phyloP scores from a whole-genome alignment of 2,888 invertebrate species.

The Trichopria drosophilae region DNA sequence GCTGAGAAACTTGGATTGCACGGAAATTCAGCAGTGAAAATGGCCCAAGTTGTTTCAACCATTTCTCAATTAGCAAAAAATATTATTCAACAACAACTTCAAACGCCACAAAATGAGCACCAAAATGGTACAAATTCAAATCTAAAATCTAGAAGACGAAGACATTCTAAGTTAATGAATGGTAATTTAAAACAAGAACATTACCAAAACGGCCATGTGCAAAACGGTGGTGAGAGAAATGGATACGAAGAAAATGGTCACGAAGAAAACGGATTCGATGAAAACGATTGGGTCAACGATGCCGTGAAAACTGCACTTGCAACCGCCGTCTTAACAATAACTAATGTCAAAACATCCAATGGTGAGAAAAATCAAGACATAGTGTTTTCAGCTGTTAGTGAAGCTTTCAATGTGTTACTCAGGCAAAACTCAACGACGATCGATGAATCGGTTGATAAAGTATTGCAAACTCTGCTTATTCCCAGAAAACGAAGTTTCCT shows the following conservation, averaged over 20 bases:
- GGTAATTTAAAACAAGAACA: slow-evolving; percentile 1
- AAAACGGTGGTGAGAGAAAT: too few relatives aligned
- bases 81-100: slow-evolving; percentile 43
- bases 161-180: not conserved
- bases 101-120: slow-evolving; percentile 5
- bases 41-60: slow-evolving; percentile 58
- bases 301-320: slow-evolving; percentile 49
- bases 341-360: slow-evolving; percentile 33
- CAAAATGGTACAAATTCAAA: slow-evolving; percentile 18
- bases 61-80: slow-evolving; percentile 53
- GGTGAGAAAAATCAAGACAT: slow-evolving; percentile 41
- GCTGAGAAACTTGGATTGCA: slow-evolving; percentile 55
- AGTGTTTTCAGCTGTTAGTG: slow-evolving; percentile 51
- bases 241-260: slow-evolving; percentile 28
- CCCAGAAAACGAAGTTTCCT: slow-evolving; percentile 48
- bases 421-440: slow-evolving; percentile 39
- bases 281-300: slow-evolving; percentile 39
- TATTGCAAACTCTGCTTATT: slow-evolving; percentile 46
- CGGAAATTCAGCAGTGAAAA: slow-evolving; percentile 55
- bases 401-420: slow-evolving; percentile 49
- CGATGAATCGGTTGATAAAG: slow-evolving; percentile 47
- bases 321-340: slow-evolving; percentile 47
- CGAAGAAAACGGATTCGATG: slow-evolving; percentile 8
- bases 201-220: too few relatives aligned
- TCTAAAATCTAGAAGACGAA: too few relatives aligned